These are phyloP conservation scores for Chloromyia formosa DNA, from an alignment of 2,888 invertebrate genomes.

Conservation along the genomic window DNA sequence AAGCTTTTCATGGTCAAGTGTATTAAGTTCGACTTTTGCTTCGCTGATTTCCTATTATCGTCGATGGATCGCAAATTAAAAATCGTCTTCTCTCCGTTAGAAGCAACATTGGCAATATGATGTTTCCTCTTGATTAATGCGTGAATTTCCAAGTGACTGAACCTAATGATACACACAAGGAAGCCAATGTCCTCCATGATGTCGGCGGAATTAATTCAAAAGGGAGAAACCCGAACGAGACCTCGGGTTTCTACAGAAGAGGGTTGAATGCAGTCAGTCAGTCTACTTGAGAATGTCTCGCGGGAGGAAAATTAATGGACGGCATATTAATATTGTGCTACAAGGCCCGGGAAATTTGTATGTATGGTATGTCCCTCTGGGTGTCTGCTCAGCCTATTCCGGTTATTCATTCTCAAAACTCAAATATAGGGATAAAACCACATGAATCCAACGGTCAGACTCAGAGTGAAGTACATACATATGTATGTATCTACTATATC, in stretches of 20 bases:
- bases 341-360: constrained; percentile 4
- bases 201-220: neutral
- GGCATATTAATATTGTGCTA: constrained; percentile 37
- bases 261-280: neutral
- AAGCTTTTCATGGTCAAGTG: too few relatives aligned
- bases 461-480: neutral
- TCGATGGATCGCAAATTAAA: constrained; percentile 13
- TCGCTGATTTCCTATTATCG: constrained; percentile 15
- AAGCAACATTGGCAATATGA: constrained; percentile 14
- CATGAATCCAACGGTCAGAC: constrained; percentile 16
- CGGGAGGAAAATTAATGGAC: constrained; percentile 38
- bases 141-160: constrained; percentile 33
- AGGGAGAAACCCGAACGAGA: neutral
- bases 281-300: constrained; percentile 24
- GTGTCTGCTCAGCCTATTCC: neutral
- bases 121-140: constrained; percentile 31
- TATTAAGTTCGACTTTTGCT: neutral
- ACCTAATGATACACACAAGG: neutral
- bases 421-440: constrained; percentile 11
- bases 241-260: neutral
- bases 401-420: neutral
- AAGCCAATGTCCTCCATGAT: constrained; percentile 23
- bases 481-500: neutral
- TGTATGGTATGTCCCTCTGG: neutral
- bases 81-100: neutral